These are phyloP conservation scores for Harlomillsia oculata DNA, from an alignment of 1,140 invertebrate genomes.

Conservation along the genomic window DNA sequence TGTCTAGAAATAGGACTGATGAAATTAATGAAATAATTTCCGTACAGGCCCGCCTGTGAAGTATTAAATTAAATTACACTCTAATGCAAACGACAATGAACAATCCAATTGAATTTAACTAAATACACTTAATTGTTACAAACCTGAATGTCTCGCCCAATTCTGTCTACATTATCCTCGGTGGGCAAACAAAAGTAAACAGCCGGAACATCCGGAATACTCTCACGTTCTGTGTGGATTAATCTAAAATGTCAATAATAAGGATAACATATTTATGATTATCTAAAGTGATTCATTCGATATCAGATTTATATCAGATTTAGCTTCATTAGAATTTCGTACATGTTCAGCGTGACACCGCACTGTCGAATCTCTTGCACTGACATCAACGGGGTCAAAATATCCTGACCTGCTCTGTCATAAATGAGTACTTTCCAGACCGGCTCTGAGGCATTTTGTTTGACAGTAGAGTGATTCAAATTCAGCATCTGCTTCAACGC, in stretches of 20 bases:
- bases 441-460: constrained; percentile 60
- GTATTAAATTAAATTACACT: background rate
- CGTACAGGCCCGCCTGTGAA: constrained; percentile 82
- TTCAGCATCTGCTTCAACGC: constrained; percentile 76
- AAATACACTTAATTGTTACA: no score
- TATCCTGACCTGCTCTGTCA: constrained; percentile 91
- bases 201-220: constrained; percentile 95
- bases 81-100: no score
- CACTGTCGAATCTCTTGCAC: constrained; percentile 91
- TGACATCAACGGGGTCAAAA: constrained; percentile 91
- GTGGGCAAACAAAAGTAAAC: constrained; percentile 98
- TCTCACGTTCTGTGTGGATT: constrained; percentile 85
- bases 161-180: constrained; percentile 90
- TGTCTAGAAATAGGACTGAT: constrained; percentile 90
- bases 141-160: constrained; percentile 66
- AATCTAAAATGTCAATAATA: constrained; percentile 48
- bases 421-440: constrained; percentile 95
- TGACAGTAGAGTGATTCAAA: constrained; percentile 64
- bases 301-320: constrained; percentile 14
- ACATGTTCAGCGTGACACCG: constrained; percentile 95
- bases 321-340: constrained; percentile 44
- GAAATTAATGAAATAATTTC: constrained; percentile 94
- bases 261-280: background rate
- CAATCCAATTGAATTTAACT: background rate
- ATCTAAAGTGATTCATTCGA: background rate